Conservation (phyloP, 2,888 invertebrate species). For the Zele albiditarsus region DNA sequence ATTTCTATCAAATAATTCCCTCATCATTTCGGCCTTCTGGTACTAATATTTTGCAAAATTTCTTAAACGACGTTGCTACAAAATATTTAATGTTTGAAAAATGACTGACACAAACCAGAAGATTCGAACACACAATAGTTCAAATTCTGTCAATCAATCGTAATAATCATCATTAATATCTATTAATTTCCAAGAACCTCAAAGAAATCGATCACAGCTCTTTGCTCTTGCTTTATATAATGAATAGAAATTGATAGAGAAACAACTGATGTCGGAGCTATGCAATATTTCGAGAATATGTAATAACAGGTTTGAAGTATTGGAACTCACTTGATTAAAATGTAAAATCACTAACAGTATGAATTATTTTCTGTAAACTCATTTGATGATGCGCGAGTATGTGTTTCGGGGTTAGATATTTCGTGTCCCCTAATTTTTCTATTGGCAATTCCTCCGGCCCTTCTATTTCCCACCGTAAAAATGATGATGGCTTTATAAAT, state of each 20-base stretch:
- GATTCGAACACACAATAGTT: slow-evolving; percentile 31
- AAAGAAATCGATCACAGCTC: no score
- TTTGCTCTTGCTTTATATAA: no score
- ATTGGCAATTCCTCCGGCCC: not conserved
- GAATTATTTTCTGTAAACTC: not conserved
- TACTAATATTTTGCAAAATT: not conserved
- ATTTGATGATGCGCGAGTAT: slow-evolving; percentile 3
- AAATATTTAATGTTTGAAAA: not conserved
- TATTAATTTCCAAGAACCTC: not conserved
- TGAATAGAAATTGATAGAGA: no score
- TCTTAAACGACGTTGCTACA: not conserved
- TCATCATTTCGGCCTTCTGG: slow-evolving; percentile 38
- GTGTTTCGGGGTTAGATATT: not conserved
- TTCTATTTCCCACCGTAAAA: not conserved
- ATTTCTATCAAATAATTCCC: not conserved
- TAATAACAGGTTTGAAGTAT: not conserved
- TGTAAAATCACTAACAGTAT: not conserved
- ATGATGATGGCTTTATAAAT: slow-evolving; percentile 7
- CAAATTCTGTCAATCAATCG: slow-evolving; percentile 12
- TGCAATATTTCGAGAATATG: no score
- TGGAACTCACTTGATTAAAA: not conserved
- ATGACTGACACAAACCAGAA: slow-evolving; percentile 19
- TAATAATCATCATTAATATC: not conserved
- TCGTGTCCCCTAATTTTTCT: not conserved
- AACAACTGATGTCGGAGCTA: no score